phyloP scores from a whole-genome alignment of 1,140 invertebrate species.

The Drosophila simulans region DNA sequence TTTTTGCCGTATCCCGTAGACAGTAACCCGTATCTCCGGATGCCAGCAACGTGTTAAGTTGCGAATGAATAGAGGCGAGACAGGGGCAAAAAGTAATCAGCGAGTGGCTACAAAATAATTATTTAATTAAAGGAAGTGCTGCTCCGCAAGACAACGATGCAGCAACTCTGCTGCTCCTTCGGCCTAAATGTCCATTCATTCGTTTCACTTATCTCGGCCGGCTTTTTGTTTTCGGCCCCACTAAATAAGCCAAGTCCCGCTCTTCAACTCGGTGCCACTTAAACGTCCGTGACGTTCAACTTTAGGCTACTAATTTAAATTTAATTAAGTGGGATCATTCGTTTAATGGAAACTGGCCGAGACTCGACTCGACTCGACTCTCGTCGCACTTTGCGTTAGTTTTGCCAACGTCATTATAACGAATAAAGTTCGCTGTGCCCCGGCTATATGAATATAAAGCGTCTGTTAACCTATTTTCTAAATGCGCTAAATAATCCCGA shows the following conservation, averaged over 20 bases:
- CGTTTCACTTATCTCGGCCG: conserved; percentile 63
- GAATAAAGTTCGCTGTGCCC: conserved; percentile 65
- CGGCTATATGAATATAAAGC: conserved; percentile 76
- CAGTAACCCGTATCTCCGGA: neutral
- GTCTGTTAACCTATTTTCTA: conserved; percentile 79
- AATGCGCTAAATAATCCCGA: conserved; percentile 64
- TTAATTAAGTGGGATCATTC: conserved; percentile 78
- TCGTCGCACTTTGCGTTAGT: conserved; percentile 52
- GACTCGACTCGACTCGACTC: neutral
- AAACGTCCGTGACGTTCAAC: conserved; percentile 74
- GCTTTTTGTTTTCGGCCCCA: conserved; percentile 9
- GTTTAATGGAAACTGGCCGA: conserved; percentile 45
- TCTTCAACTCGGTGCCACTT: conserved; percentile 31
- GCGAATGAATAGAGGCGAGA: conserved; percentile 59
- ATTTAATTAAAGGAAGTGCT: conserved; percentile 81
- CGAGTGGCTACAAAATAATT: conserved; percentile 80
- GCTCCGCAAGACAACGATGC: conserved; percentile 30
- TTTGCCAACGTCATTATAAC: conserved; percentile 75
- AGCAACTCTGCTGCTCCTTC: conserved; percentile 10
- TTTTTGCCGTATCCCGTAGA: neutral
- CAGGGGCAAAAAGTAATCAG: conserved; percentile 72
- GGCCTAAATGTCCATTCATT: conserved; percentile 74
- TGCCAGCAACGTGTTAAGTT: conserved; percentile 52
- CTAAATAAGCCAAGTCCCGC: conserved; percentile 15
- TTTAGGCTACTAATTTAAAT: conserved; percentile 82